phyloP scores from a whole-genome alignment of 2,888 invertebrate species.

The Ectemnius cavifrons region DNA sequence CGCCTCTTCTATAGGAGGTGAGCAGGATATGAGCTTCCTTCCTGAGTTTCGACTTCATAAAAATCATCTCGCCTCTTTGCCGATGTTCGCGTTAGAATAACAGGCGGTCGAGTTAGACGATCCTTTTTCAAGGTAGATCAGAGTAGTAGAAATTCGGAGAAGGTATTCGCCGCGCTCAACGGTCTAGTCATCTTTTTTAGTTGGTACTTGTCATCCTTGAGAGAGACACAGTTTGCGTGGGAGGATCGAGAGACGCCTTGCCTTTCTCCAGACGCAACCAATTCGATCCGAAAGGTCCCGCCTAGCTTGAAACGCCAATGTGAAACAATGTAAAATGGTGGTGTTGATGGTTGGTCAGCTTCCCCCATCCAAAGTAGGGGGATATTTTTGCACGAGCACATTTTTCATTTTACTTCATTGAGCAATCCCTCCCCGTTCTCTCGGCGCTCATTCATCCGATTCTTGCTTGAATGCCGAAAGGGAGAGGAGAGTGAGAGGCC shows the following conservation, averaged over 20 bases:
- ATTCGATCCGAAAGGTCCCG: slow-evolving; percentile 3
- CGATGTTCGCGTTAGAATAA: neutral
- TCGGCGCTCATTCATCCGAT: slow-evolving; percentile 2
- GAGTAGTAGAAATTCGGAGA: neutral
- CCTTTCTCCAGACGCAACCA: slow-evolving; percentile 15
- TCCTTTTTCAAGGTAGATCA: neutral
- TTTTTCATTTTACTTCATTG: slow-evolving; percentile 37
- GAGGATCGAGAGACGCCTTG: slow-evolving; percentile 24
- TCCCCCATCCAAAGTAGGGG: neutral
- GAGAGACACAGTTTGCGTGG: slow-evolving; percentile 13
- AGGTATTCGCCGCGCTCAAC: neutral
- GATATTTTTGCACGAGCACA: slow-evolving; percentile 5
- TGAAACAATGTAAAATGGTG: too few relatives aligned
- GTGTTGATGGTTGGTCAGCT: too few relatives aligned
- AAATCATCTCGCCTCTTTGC: too few relatives aligned
- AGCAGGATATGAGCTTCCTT: too few relatives aligned
- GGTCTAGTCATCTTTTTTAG: slow-evolving; percentile 13
- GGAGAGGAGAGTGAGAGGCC: neutral
- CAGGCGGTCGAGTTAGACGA: neutral
- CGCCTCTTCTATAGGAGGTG: too few relatives aligned
- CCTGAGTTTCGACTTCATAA: too few relatives aligned
- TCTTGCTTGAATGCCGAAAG: slow-evolving; percentile 23
- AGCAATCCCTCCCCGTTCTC: neutral
- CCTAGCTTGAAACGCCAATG: too few relatives aligned
- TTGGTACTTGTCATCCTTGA: slow-evolving; percentile 26